Evolutionary conservation across 2,888 invertebrate species (phyloP), one percentile per base, ranked within the genome.

Genomic region (Sicus ferrugineus): DNA sequence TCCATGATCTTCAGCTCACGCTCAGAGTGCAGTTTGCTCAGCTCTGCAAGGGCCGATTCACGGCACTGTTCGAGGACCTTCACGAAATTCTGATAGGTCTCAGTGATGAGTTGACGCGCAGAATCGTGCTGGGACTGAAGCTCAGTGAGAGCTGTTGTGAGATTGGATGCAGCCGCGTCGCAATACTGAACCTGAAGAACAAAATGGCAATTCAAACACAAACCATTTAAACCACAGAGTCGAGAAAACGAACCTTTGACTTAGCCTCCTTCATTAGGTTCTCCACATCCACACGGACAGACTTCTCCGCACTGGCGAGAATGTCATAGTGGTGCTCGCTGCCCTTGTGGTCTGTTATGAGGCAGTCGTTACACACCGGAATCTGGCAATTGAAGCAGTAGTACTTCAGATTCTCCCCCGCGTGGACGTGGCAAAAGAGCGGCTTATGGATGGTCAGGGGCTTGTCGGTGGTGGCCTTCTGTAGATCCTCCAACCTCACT

Each of bases 1-100:
- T 96, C 95, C 95, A 96, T 96, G 42, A 96, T 92, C 83, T 93
- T 92, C 48, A 96, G 87, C 84, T 96, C 96, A 72, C 95, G 90
- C 79, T 93, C 91, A 71, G 92, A 92, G 83, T 97, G 96, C 73
- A 94, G 84, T 74, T 89, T 89, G 77, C 92, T 91, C 58, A 95
- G 87, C 79, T 93, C 91, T 74, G 90, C 89, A 26, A 94, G 85
- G 21, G 93, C 89, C 63, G 90, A 90, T 78, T 96, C 94, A 75
- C 92, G 90, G 75, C 92, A 91, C 77, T 91, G 90, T 78, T 96
- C 95, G 73, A 97, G 86, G 68, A 93, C 89, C 38, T 92, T 92
- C 83, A 93, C 93, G 81, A 92, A 94, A 79, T 91, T 91, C 80
- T 91, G 91, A 83, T 89, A 93, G 54, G 93, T 90, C 79, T 94